Conservation (phyloP, 2,113 vertebrate species). For the Steatornis caripensis region DNA sequence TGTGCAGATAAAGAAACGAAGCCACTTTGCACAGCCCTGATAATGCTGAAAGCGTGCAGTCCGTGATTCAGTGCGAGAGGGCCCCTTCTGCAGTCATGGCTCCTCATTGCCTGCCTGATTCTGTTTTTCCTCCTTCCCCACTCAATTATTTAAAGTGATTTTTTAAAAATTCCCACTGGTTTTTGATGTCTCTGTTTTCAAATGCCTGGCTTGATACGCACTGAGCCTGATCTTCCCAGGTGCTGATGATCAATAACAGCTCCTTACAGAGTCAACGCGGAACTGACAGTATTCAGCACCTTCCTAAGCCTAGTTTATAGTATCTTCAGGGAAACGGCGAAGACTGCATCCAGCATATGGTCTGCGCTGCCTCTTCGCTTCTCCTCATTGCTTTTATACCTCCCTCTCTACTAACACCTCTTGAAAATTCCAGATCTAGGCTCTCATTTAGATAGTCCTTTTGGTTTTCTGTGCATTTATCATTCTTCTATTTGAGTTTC, state of each 20-base stretch:
- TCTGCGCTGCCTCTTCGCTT: not conserved
- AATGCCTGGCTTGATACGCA: not conserved
- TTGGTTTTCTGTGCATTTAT: not conserved
- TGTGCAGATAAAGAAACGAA: not conserved
- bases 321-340: not conserved
- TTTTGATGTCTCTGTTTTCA: not conserved
- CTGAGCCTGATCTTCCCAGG: not conserved
- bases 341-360: fast-evolving
- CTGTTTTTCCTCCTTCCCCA: not conserved
- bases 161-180: not conserved
- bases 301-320: not conserved
- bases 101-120: not conserved
- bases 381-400: not conserved
- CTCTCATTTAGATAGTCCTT: not conserved
- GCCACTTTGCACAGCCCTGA: not conserved
- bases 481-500: not conserved
- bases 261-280: not conserved
- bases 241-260: not conserved
- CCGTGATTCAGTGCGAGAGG: fast-evolving
- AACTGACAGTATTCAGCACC: not conserved
- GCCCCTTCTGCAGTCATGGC: not conserved
- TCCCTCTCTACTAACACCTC: not conserved
- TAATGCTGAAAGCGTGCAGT: fast-evolving
- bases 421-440: not conserved
- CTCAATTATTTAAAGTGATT: not conserved